Evolutionary conservation across 2,797 vertebrate species (phyloP), one percentile per base, ranked within the genome.

Genomic region (Protonibea diacanthus): DNA sequence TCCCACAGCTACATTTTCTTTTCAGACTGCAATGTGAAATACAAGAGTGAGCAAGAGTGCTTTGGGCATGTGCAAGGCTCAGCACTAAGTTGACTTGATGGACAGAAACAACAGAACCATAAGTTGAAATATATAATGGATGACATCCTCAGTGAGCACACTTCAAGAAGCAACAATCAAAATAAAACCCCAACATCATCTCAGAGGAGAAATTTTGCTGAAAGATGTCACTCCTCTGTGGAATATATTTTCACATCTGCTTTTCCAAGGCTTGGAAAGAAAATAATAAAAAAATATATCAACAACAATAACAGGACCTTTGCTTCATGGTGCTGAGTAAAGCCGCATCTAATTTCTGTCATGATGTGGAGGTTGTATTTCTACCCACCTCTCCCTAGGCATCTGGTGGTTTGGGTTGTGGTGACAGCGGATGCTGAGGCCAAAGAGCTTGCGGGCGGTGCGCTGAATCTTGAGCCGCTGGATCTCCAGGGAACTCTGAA

Each of bases 401-500:
- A 98, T 97, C 95, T 99, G 98, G 95, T 99, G 98, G 95, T 97
- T 99, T 64, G 98, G 98, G 65, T 99, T 99, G 95, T 99, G 98
- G 89, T 97, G 97, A 88, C 98, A 99, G 53, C 98, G 97, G 89
- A 99, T 96, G 53, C 98, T 99, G 91, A 99, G 97, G 86, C 97
- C 96, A 57, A 99, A 99, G 73, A 99, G 97, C 93, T 99, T 99
- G 88, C 98, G 97, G 84, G 98, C 97, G 0, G 97, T 98, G 78
- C 96, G 97, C 75, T 98, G 98, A 83, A 99, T 99, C 95, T 99
- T 99, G 84, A 97, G 95, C 51, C 96, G 95, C 86, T 98, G 97
- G 58, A 95, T 95, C 94, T 99, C 98, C 55, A 97, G 95, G 74
- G 97, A 97, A 53, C 97, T 98, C 95, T 99, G 98, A 56, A 99